These are phyloP conservation scores for Oenanthe oenanthe DNA, from an alignment of 2,113 vertebrate genomes.

Conservation along the genomic window DNA sequence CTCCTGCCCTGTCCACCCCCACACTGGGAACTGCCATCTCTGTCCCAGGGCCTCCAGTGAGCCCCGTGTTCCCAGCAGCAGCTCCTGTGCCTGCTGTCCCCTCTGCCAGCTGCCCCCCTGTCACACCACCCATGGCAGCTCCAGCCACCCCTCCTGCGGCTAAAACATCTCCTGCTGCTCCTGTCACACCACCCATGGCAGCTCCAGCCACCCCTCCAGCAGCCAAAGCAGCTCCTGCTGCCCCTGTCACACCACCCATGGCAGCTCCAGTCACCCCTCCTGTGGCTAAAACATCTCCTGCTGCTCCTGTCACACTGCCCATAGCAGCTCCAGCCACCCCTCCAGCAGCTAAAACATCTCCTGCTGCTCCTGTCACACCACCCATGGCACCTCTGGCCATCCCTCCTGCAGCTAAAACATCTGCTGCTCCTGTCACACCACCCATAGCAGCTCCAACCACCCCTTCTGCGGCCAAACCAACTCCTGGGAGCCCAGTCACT, in stretches of 20 bases:
- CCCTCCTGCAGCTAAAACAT: neutral
- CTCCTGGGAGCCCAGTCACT: too few relatives aligned
- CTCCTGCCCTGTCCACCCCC: neutral
- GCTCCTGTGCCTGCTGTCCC: neutral
- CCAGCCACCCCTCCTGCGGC: neutral
- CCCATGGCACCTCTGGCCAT: neutral
- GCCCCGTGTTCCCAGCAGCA: neutral
- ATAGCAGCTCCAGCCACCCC: neutral
- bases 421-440: neutral
- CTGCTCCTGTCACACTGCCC: neutral
- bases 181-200: accelerated
- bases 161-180: neutral
- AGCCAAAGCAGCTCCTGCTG: accelerated
- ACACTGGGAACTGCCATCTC: accelerated
- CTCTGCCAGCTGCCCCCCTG: neutral
- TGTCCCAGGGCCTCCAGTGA: neutral
- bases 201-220: accelerated
- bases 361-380: neutral
- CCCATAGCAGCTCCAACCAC: neutral
- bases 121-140: accelerated
- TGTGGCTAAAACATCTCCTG: neutral
- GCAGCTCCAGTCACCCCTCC: neutral
- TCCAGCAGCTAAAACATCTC: accelerated
- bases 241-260: neutral
- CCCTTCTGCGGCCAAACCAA: neutral